Percentiles rank a stretch among this genome's conserved stretches.
phyloP scores from a whole-genome alignment of 2,888 invertebrate species.

The Clanis bilineata region DNA sequence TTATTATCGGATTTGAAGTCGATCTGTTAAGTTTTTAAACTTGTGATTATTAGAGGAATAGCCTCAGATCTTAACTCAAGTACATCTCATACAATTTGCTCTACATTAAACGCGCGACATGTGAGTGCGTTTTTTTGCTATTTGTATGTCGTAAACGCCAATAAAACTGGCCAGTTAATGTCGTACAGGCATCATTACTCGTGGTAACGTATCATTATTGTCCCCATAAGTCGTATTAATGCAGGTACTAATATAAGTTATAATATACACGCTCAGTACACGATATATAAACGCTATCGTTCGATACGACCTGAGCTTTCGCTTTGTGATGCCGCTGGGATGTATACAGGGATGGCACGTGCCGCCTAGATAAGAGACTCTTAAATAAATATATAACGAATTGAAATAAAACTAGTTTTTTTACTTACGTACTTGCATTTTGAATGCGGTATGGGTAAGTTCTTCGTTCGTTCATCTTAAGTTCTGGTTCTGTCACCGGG shows the following conservation, averaged over 20 bases:
- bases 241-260: slow-evolving; percentile 17
- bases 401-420: too few relatives aligned
- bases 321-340: slow-evolving; percentile 36
- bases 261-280: slow-evolving; percentile 18
- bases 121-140: neutral
- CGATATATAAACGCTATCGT: slow-evolving; percentile 36
- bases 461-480: too few relatives aligned
- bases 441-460: too few relatives aligned
- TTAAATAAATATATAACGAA: too few relatives aligned
- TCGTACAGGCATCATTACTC: slow-evolving; percentile 47
- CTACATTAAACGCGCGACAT: neutral
- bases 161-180: slow-evolving; percentile 45
- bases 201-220: slow-evolving; percentile 32
- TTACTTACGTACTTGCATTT: too few relatives aligned
- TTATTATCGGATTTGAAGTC: too few relatives aligned
- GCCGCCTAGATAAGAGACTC: too few relatives aligned
- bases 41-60: too few relatives aligned
- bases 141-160: slow-evolving; percentile 31
- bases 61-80: too few relatives aligned
- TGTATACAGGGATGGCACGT: neutral
- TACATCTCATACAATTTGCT: neutral
- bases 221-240: slow-evolving; percentile 19
- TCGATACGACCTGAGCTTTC: slow-evolving; percentile 31
- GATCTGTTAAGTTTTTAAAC: too few relatives aligned
- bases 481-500: too few relatives aligned